These are phyloP conservation scores for Ophthalmolycus amberensis DNA, from an alignment of 2,113 vertebrate species.

Conservation along the genomic window DNA sequence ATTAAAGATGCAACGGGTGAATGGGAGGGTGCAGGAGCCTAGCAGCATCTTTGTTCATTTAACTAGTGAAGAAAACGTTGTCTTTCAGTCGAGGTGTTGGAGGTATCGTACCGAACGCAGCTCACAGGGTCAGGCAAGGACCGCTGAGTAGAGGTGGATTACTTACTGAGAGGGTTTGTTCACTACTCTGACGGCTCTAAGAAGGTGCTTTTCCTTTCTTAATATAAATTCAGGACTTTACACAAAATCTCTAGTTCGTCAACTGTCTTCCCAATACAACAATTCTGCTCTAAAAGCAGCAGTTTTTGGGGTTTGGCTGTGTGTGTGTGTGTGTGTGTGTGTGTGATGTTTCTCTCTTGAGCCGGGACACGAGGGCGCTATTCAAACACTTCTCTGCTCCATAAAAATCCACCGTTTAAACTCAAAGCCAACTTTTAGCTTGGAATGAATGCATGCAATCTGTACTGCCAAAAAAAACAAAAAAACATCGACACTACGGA, in stretches of 20 bases:
- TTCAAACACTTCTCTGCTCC: conserved; percentile 24
- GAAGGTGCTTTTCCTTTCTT: conserved; percentile 40
- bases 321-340: background rate
- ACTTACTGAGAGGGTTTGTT: conserved; percentile 26
- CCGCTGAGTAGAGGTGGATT: background rate
- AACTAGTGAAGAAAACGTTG: conserved; percentile 14
- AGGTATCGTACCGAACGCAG: conserved; percentile 14
- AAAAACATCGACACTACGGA: conserved; percentile 7
- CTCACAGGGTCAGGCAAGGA: conserved; percentile 20
- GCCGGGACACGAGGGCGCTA: background rate
- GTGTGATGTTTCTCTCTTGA: conserved; percentile 2
- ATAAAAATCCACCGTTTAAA: conserved; percentile 8
- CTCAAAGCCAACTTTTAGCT: background rate
- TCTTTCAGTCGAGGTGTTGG: conserved; percentile 31
- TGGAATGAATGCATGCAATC: conserved; percentile 33
- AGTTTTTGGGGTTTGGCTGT: conserved; percentile 13
- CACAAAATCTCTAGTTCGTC: conserved; percentile 15
- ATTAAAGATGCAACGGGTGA: conserved; percentile 34
- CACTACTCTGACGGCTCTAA: conserved; percentile 29
- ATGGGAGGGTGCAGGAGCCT: background rate
- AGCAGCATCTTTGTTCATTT: conserved; percentile 22
- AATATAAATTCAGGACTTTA: conserved; percentile 28
- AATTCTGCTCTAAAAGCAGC: conserved; percentile 17
- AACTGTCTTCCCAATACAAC: conserved; percentile 9
- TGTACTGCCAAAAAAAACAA: conserved; percentile 3